phyloP scores from a whole-genome alignment of 2,888 invertebrate species.

The Agonopterix heracliana region DNA sequence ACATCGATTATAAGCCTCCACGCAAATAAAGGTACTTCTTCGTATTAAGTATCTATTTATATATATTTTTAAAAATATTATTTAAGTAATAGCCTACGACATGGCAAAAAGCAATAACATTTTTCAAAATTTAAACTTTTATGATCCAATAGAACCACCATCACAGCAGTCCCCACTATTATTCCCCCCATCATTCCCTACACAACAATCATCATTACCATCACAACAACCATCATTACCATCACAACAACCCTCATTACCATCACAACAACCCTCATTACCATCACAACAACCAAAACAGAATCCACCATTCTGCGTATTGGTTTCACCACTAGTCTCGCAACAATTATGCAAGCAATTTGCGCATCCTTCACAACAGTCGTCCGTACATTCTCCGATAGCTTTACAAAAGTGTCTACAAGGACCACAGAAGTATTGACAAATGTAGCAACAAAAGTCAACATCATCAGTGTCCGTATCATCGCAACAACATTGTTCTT shows the following conservation, averaged over 20 bases:
- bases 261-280: neutral
- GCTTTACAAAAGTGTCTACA: slow-evolving; percentile 15
- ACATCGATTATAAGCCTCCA: no score
- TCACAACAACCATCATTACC: slow-evolving; percentile 3
- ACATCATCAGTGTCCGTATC: slow-evolving; percentile 14
- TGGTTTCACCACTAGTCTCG: slow-evolving; percentile 4
- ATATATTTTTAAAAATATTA: no score
- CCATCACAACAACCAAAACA: slow-evolving; percentile 2
- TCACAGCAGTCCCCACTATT: neutral
- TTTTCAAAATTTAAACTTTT: no score
- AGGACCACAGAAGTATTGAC: slow-evolving; percentile 20
- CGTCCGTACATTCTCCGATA: slow-evolving; percentile 23
- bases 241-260: neutral
- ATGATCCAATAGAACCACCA: neutral
- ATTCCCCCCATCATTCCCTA: neutral
- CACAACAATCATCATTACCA: slow-evolving; percentile 6
- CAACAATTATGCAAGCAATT: slow-evolving; percentile 27
- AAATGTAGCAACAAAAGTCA: slow-evolving; percentile 19
- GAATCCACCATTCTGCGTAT: slow-evolving; percentile 2
- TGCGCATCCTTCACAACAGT: slow-evolving; percentile 27
- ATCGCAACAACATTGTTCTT: slow-evolving; percentile 10
- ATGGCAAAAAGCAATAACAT: no score
- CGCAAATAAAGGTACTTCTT: no score
- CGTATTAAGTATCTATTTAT: no score
- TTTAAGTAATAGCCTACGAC: no score